A percentile compares a stretch with the other conserved stretches of the same genome.
Conservation (phyloP, 2,888 invertebrate species). For the Deilephila porcellus region DNA sequence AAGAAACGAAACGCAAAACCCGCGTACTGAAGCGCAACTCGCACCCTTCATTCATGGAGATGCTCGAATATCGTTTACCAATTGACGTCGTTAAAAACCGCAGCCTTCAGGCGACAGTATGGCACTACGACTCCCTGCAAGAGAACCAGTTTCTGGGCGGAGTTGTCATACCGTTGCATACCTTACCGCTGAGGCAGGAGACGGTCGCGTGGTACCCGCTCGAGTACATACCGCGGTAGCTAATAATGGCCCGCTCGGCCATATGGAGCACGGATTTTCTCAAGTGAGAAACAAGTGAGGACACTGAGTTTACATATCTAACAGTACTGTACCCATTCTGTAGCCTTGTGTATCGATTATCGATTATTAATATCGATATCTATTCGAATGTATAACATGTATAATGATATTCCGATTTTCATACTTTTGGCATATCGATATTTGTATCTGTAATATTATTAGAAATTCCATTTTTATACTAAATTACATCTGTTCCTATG, state of each 20-base stretch:
- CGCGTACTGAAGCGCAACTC: slow-evolving; percentile 96
- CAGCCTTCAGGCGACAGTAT: slow-evolving; percentile 95
- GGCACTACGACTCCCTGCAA: slow-evolving; percentile 97
- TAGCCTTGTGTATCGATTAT: slow-evolving; percentile 27
- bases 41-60: slow-evolving; percentile 99
- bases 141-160: slow-evolving; percentile 98
- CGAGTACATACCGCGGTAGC: slow-evolving; percentile 81
- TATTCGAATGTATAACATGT: neutral
- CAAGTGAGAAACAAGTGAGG: slow-evolving; percentile 34
- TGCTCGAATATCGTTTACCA: slow-evolving; percentile 95
- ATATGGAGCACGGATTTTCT: slow-evolving; percentile 60
- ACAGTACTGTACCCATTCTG: slow-evolving; percentile 27
- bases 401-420: neutral
- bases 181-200: slow-evolving; percentile 90
- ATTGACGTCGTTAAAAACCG: slow-evolving; percentile 90
- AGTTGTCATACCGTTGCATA: slow-evolving; percentile 90
- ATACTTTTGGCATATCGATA: slow-evolving; percentile 19
- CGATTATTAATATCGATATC: slow-evolving; percentile 12
- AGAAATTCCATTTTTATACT: slow-evolving; percentile 3
- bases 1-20: slow-evolving; percentile 98
- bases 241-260: slow-evolving; percentile 65
- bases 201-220: slow-evolving; percentile 95
- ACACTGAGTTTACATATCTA: slow-evolving; percentile 28
- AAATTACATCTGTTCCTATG: slow-evolving; percentile 1
- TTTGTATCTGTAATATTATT: neutral